A percentile compares a stretch with the other conserved stretches of the same genome.
Conservation (phyloP, 2,888 invertebrate genomes). For the Meganola albula region DNA sequence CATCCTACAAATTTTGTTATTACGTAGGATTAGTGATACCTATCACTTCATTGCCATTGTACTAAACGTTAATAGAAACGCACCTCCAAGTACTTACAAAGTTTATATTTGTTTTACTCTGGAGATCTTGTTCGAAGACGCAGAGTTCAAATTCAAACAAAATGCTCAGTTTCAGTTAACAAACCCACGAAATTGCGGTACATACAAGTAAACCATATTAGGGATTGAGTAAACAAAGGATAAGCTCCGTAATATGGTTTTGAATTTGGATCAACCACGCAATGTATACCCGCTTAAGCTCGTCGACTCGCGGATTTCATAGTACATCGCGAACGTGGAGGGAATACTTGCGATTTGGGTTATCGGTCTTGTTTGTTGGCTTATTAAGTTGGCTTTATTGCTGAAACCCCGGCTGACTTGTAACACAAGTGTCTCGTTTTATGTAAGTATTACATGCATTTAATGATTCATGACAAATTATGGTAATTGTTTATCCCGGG, state of each 20-base stretch:
- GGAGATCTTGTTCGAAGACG: too few relatives aligned
- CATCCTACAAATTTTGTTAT: too few relatives aligned
- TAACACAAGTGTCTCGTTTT: too few relatives aligned
- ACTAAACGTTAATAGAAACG: too few relatives aligned
- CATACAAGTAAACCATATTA: conserved; percentile 17
- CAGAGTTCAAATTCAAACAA: background rate
- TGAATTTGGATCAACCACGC: conserved; percentile 39
- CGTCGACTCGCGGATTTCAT: conserved; percentile 38
- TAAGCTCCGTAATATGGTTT: conserved; percentile 49
- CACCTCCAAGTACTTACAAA: too few relatives aligned
- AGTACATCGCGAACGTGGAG: conserved; percentile 43
- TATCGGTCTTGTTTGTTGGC: conserved; percentile 24
- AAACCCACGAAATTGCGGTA: background rate
- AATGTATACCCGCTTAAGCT: conserved; percentile 42
- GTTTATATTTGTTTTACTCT: too few relatives aligned
- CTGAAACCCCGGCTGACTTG: conserved; percentile 4
- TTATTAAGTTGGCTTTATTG: conserved; percentile 24
- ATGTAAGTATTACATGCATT: too few relatives aligned
- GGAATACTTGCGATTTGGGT: conserved; percentile 33
- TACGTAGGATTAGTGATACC: too few relatives aligned
- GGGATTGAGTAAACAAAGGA: conserved; percentile 42
- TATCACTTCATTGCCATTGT: too few relatives aligned
- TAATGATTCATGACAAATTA: too few relatives aligned
- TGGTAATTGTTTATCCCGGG: too few relatives aligned
- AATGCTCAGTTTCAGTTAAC: background rate